These are phyloP conservation scores for Pelecanoides urinatrix DNA, from an alignment of 2,113 vertebrate genomes.

Conservation along the genomic window DNA sequence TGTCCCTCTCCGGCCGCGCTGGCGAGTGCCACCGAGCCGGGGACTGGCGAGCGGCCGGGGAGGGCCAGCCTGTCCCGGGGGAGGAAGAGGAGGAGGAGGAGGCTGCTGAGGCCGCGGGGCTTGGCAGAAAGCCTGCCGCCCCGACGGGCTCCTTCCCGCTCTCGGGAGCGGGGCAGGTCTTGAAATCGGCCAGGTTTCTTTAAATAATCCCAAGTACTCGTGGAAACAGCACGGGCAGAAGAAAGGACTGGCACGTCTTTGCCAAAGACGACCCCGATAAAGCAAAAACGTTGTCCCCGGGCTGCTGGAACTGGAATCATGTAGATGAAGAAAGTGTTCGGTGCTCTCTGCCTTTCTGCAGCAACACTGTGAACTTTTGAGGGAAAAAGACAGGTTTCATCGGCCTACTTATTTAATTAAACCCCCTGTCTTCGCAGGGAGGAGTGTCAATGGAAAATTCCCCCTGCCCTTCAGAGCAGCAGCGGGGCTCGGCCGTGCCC, in stretches of 20 bases:
- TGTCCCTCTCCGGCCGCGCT: fast-evolving
- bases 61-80: not conserved
- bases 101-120: not conserved
- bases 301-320: not conserved
- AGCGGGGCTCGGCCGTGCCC: not conserved
- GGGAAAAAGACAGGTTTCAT: not conserved
- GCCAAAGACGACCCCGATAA: not conserved
- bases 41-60: fast-evolving
- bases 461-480: not conserved
- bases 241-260: not conserved
- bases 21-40: fast-evolving
- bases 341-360: not conserved
- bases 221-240: not conserved
- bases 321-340: fast-evolving
- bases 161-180: not conserved
- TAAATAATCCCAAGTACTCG: not conserved
- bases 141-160: not conserved
- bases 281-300: not conserved
- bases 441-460: not conserved
- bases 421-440: not conserved
- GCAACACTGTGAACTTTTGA: not conserved
- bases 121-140: not conserved
- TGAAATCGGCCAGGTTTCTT: not conserved
- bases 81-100: not conserved
- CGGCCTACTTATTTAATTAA: not conserved